A percentile compares a stretch with the other conserved stretches of the same genome.
phyloP scores from a whole-genome alignment of 2,113 vertebrate genomes.

The Notarius lentiginosus region DNA sequence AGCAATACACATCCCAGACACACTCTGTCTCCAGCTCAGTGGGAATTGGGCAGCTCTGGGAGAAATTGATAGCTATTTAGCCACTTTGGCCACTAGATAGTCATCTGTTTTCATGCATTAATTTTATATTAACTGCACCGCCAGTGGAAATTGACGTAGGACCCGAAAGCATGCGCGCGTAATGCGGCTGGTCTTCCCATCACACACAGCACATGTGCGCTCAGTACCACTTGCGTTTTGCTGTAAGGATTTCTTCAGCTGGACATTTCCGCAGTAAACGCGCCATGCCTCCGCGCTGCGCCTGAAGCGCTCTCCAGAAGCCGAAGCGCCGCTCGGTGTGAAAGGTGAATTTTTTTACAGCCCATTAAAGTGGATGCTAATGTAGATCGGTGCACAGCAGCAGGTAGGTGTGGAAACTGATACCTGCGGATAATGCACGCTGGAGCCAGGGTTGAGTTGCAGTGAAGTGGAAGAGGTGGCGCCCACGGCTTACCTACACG shows the following conservation, averaged over 20 bases:
- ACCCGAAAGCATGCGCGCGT: constrained; percentile 56
- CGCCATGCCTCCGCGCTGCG: constrained; percentile 68
- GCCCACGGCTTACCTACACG: constrained; percentile 62
- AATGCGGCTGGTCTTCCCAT: background rate
- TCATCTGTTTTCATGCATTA: constrained; percentile 77
- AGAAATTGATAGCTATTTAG: constrained; percentile 76
- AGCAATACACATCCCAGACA: constrained; percentile 72
- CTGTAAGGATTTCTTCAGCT: constrained; percentile 53
- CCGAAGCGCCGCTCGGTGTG: constrained; percentile 67
- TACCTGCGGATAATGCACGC: constrained; percentile 67
- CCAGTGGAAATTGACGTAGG: constrained; percentile 70
- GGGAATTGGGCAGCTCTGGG: constrained; percentile 72
- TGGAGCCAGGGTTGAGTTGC: constrained; percentile 67
- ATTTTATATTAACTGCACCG: constrained; percentile 77
- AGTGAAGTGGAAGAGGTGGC: constrained; percentile 65
- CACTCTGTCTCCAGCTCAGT: constrained; percentile 65
- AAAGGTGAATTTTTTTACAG: constrained; percentile 75
- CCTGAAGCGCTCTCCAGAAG: constrained; percentile 64
- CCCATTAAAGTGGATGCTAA: constrained; percentile 75
- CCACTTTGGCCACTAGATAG: constrained; percentile 74
- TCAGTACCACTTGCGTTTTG: background rate
- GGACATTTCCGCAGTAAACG: constrained; percentile 65
- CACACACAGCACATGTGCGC: constrained; percentile 18
- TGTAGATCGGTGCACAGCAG: constrained; percentile 69
- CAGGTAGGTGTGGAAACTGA: constrained; percentile 76